These are phyloP conservation scores for Iguana delicatissima DNA, from an alignment of 2,797 vertebrate genomes.

Conservation along the genomic window DNA sequence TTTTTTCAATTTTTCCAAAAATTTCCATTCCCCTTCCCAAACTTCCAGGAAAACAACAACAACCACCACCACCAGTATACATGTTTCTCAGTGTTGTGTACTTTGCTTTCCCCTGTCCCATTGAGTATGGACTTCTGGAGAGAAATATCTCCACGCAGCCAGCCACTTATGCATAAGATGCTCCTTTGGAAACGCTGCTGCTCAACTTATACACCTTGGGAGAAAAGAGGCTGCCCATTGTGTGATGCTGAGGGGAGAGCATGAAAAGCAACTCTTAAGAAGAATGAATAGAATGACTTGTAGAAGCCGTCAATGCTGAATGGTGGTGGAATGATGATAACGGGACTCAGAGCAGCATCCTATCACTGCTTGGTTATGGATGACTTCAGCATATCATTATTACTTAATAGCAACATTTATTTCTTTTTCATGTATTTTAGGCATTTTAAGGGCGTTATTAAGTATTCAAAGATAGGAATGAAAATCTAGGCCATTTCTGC, in stretches of 20 bases:
- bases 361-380: not conserved
- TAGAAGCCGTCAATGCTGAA: not conserved
- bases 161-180: not conserved
- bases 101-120: not conserved
- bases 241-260: not conserved
- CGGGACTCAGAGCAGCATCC: not conserved
- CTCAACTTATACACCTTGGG: not conserved
- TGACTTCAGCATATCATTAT: not conserved
- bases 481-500: not conserved
- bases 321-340: not conserved
- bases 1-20: too few relatives aligned
- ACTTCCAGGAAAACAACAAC: too few relatives aligned
- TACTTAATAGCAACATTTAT: conserved; percentile 62
- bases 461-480: conserved; percentile 62
- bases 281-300: not conserved
- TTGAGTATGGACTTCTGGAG: not conserved
- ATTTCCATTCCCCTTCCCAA: too few relatives aligned
- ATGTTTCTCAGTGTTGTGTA: too few relatives aligned
- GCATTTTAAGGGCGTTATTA: conserved; percentile 60
- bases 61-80: too few relatives aligned
- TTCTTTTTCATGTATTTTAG: conserved; percentile 57
- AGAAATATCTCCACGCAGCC: too few relatives aligned
- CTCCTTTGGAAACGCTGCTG: not conserved
- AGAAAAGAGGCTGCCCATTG: too few relatives aligned
- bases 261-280: not conserved